Conservation (phyloP, 2,113 vertebrate species). For the Diglossa brunneiventris region DNA sequence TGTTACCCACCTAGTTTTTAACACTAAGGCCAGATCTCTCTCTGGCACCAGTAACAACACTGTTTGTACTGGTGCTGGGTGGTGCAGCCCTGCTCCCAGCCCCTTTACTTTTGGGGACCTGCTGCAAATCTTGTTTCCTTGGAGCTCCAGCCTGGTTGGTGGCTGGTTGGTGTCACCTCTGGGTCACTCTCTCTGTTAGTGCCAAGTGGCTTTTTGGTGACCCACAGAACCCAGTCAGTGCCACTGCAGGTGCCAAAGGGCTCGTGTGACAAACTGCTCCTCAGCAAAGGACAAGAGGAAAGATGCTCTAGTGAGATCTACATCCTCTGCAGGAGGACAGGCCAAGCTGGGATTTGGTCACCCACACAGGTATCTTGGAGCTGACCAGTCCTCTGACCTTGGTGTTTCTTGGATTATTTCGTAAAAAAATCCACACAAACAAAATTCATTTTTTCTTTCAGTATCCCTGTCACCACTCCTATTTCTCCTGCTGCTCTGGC, state of each 20-base stretch:
- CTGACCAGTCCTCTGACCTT: not conserved
- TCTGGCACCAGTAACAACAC: not conserved
- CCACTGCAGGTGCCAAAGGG: not conserved
- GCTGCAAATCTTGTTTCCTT: not conserved
- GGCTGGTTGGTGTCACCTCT: not conserved
- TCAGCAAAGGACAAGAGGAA: not conserved
- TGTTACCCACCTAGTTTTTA: not conserved
- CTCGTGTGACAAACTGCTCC: not conserved
- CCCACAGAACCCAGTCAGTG: not conserved
- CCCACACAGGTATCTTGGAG: not conserved
- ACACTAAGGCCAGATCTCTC: not conserved
- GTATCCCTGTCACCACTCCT: not conserved
- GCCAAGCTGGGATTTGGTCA: not conserved
- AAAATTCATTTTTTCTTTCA: not conserved
- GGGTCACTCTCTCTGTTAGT: not conserved
- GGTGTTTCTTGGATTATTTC: not conserved
- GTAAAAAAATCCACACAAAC: rapidly evolving
- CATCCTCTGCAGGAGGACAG: not conserved
- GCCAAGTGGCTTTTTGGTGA: not conserved
- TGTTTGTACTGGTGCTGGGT: not conserved
- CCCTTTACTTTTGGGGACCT: not conserved
- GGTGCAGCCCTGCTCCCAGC: not conserved
- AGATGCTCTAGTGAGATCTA: not conserved
- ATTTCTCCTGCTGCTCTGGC: not conserved
- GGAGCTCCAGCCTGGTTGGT: not conserved